Percentiles rank a stretch among this genome's conserved stretches.
phyloP scores from a whole-genome alignment of 2,113 vertebrate genomes.

The Thermophis baileyi region DNA sequence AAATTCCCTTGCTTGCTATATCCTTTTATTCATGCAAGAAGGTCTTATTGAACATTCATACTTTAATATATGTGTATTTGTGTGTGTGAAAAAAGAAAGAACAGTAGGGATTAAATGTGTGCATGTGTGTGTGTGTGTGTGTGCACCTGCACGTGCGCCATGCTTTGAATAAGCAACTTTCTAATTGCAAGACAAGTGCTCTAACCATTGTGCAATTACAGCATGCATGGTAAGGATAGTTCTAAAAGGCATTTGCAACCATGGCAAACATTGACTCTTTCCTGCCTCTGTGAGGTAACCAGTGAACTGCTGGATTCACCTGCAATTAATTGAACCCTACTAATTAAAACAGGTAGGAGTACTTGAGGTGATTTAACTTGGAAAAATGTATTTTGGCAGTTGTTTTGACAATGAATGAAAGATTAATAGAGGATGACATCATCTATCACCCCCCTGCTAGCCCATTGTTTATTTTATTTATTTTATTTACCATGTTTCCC shows the following conservation, averaged over 20 bases:
- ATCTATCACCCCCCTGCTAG: not conserved
- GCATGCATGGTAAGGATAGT: not conserved
- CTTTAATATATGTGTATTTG: not conserved
- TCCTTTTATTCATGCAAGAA: not conserved
- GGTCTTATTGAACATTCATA: not conserved
- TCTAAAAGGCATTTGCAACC: not conserved
- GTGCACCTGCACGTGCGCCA: fast-evolving
- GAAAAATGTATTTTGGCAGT: not conserved
- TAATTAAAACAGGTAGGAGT: not conserved
- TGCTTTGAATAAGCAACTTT: not conserved
- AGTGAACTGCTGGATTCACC: not conserved
- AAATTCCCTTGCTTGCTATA: not conserved
- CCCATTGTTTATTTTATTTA: not conserved
- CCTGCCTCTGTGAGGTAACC: not conserved
- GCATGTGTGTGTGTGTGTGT: too few relatives aligned
- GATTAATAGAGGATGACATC: not conserved
- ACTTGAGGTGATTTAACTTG: not conserved
- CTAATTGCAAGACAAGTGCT: not conserved
- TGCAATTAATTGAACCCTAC: not conserved
- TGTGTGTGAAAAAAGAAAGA: not conserved
- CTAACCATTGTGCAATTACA: not conserved
- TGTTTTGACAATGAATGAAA: not conserved
- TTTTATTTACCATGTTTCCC: not conserved
- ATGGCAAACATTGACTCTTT: not conserved
- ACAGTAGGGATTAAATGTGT: not conserved